phyloP scores from a whole-genome alignment of 2,888 invertebrate species.

The Melipona bicolor region DNA sequence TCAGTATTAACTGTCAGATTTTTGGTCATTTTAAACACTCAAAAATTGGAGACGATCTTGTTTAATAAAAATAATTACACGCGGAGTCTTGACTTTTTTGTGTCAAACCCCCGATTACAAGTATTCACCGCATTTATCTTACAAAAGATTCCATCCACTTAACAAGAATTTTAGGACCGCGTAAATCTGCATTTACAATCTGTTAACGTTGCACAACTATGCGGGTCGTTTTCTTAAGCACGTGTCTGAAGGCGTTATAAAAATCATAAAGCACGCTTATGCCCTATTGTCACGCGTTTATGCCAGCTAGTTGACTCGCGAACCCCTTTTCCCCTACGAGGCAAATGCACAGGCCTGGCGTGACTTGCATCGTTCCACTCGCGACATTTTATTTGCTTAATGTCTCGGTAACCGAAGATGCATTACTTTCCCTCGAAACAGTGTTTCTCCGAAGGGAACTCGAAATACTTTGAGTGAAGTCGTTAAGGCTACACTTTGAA shows the following conservation, averaged over 20 bases:
- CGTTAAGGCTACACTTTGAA: too few species aligned
- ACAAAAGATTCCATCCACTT: too few species aligned
- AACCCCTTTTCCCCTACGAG: slow-evolving; percentile 12
- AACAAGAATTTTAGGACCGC: neutral
- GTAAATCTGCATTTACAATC: neutral
- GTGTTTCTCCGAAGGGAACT: neutral
- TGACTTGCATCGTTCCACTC: slow-evolving; percentile 4
- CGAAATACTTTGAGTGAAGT: slow-evolving; percentile 2
- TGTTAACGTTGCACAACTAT: neutral
- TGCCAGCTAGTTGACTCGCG: slow-evolving; percentile 37
- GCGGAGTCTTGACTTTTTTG: too few species aligned
- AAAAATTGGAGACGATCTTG: too few species aligned
- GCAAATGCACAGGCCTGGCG: slow-evolving; percentile 3
- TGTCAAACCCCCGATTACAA: too few species aligned
- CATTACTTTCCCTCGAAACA: slow-evolving; percentile 11
- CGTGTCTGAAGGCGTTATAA: neutral
- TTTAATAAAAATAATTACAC: too few species aligned
- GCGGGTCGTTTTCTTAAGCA: neutral
- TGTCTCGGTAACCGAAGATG: slow-evolving; percentile 25
- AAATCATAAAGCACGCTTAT: neutral
- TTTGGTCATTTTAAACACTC: too few species aligned
- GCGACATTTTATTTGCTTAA: slow-evolving; percentile 55
- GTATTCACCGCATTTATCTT: too few species aligned
- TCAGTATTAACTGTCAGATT: too few species aligned
- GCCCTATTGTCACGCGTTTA: neutral